Percentiles rank a stretch among this genome's conserved stretches.
Evolutionary conservation across 2,888 invertebrate genomes (phyloP).

Genomic region (Masnerella sp.): DNA sequence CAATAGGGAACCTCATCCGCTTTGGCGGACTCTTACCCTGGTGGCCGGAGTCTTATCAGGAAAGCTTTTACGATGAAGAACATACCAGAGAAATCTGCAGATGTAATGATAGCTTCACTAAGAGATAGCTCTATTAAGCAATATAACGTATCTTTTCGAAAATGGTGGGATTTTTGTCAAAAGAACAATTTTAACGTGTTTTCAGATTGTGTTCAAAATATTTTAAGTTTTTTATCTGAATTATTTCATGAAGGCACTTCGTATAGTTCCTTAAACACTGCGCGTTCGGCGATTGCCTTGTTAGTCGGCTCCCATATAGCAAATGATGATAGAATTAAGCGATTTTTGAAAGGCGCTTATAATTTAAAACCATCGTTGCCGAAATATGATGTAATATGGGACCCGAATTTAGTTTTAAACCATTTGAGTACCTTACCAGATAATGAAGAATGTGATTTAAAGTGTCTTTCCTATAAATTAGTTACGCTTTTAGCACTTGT

Average conservation of each 20-base stretch:
- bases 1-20: slow-evolving; percentile 14
- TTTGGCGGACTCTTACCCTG: slow-evolving; percentile 19
- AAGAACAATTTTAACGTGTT: slow-evolving; percentile 17
- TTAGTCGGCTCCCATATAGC: slow-evolving; percentile 44
- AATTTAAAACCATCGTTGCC: slow-evolving; percentile 59
- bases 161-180: slow-evolving; percentile 43
- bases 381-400: slow-evolving; percentile 63
- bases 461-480: slow-evolving; percentile 51
- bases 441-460: slow-evolving; percentile 39
- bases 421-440: slow-evolving; percentile 32
- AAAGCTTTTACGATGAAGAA: not conserved
- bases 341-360: slow-evolving; percentile 63
- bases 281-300: slow-evolving; percentile 46
- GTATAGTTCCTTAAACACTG: slow-evolving; percentile 37
- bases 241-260: slow-evolving; percentile 39
- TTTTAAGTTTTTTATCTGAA: slow-evolving; percentile 34
- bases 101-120: not conserved
- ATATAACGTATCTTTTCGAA: slow-evolving; percentile 14
- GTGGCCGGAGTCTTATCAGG: slow-evolving; percentile 3
- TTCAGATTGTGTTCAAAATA: slow-evolving; percentile 7
- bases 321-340: slow-evolving; percentile 47
- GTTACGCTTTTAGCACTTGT: slow-evolving; percentile 53
- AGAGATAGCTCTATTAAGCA: not conserved
- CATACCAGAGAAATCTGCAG: not conserved
- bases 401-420: slow-evolving; percentile 61